Conservation (phyloP, 2,888 invertebrate genomes). For the Chrysolina haemoptera region DNA sequence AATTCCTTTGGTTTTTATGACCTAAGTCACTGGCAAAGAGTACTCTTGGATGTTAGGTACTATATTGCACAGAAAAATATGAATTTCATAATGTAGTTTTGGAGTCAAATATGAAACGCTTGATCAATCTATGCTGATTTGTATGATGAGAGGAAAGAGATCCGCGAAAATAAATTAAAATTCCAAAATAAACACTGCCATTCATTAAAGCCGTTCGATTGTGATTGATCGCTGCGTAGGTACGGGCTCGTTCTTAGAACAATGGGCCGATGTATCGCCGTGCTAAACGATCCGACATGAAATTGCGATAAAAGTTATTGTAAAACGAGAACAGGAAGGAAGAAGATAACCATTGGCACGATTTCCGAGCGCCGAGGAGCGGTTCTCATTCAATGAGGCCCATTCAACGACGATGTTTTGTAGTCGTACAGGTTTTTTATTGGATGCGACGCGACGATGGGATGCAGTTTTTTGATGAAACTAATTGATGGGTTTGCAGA, state of each 20-base stretch:
- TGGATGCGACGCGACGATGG: neutral
- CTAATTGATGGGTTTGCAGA: neutral
- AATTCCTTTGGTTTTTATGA: slow-evolving; percentile 5
- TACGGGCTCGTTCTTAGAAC: slow-evolving; percentile 32
- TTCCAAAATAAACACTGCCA: slow-evolving; percentile 24
- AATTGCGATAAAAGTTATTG: slow-evolving; percentile 35
- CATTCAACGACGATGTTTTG: slow-evolving; percentile 7
- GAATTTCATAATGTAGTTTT: too few species aligned
- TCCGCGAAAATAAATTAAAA: slow-evolving; percentile 6
- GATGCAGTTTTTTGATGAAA: neutral
- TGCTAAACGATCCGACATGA: slow-evolving; percentile 17
- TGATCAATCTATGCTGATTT: too few species aligned
- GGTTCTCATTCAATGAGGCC: slow-evolving; percentile 2
- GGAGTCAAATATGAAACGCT: too few species aligned
- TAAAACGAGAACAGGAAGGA: slow-evolving; percentile 45
- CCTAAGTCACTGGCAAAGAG: neutral
- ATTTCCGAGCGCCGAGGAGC: slow-evolving; percentile 15
- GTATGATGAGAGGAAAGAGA: too few species aligned
- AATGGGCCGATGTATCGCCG: slow-evolving; percentile 34
- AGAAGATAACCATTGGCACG: slow-evolving; percentile 28
- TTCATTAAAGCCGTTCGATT: slow-evolving; percentile 26
- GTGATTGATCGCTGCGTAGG: slow-evolving; percentile 13
- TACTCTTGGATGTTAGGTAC: neutral
- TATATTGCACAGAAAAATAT: neutral
- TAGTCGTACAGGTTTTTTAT: neutral